Evolutionary conservation across 2,888 invertebrate genomes (phyloP), one percentile per base, ranked within the genome.

Genomic region (Diachrysia chrysitis): DNA sequence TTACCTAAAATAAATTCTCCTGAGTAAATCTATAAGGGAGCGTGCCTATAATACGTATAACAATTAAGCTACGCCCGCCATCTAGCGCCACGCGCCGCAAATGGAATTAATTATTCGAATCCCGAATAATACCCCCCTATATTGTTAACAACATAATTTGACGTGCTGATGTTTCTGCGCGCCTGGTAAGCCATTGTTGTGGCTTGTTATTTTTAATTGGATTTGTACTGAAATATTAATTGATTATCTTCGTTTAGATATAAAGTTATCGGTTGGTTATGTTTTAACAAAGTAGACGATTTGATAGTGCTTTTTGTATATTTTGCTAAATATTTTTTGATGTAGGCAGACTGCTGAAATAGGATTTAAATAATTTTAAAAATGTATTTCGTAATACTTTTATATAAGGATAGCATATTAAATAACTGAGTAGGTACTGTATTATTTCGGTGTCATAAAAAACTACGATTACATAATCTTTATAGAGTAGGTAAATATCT

Each of bases 41-140:
- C 71, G 85, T 85, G 81, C 73, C 69, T 58, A 19, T 78, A 83
- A 80, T 84, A 78, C 77, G 71, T 63, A 61, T 25, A 67, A 71
- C 77, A 79, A 81, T 84, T 83, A 86, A 74, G 69, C 66, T 42
- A 60, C 71, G 67, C 23, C 78, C 72, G 72, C 79, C 78, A 71
- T 74, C 71, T 73, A 72, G 70, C 74, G 91, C 80, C 93, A 92
- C 93, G 92, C 88, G 92, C 76, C 88, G 57, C 77, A 87, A 85
- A 89, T 87, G 83, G 84, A 88, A 89, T 89, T 91, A 90, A 90
- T 91, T 89, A 90, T 87, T 83, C 79, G 80, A 83, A 85, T 85
- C 82, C 79, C 71, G 78, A 83, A 78, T 48, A 74, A 62, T 68
- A 73, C 76, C 82, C 82, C 79, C 75, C 70, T 79, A 73, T 83